Evolutionary conservation across 2,113 vertebrate species (phyloP).

Genomic region (Piaya cayana): DNA sequence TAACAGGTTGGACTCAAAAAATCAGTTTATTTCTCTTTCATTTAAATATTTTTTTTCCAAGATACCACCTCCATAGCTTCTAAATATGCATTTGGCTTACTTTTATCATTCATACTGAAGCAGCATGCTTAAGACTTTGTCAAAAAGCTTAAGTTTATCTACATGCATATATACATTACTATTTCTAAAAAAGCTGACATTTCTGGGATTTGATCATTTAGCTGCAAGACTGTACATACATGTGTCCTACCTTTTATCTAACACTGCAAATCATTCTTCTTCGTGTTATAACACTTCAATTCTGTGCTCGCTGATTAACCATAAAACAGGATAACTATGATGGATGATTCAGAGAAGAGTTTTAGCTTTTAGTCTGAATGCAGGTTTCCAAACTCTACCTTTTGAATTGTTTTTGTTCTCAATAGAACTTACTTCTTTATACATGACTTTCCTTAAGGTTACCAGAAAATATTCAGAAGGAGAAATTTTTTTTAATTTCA

Average conservation of each 20-base stretch:
- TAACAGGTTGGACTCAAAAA: background rate
- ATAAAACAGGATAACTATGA: background rate
- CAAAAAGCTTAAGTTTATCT: background rate
- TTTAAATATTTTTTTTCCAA: background rate
- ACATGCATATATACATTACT: background rate
- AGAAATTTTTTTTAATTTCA: background rate
- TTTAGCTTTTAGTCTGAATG: background rate
- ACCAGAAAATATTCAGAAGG: background rate
- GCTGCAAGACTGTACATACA: background rate
- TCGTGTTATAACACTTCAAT: background rate
- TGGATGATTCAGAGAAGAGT: background rate
- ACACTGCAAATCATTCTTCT: background rate
- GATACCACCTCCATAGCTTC: background rate
- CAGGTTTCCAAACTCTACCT: background rate
- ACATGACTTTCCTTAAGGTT: background rate
- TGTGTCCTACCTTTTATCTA: background rate
- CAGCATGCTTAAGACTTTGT: background rate
- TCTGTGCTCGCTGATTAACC: background rate
- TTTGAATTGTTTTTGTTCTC: background rate
- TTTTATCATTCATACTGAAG: background rate
- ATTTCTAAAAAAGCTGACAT: slow-evolving; percentile 15
- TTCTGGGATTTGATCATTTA: slow-evolving; percentile 12
- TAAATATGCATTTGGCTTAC: background rate
- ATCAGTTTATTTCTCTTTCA: background rate
- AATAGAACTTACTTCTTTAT: background rate